These are phyloP conservation scores for Miichthys miiuy DNA, from an alignment of 2,797 vertebrate species.

Conservation along the genomic window DNA sequence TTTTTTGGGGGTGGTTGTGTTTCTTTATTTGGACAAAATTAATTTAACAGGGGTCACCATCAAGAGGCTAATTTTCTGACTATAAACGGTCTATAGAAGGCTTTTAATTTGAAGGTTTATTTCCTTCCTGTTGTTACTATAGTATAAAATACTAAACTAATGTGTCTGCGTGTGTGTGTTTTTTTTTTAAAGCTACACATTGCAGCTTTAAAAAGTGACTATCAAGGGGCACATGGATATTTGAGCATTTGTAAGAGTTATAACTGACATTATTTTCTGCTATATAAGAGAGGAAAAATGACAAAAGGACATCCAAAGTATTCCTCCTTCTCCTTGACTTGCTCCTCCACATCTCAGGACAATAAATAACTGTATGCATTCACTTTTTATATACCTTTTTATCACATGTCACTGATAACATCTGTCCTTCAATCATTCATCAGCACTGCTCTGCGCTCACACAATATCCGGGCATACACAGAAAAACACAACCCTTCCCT, in stretches of 20 bases:
- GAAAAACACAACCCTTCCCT: slow-evolving; percentile 25
- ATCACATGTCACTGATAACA: slow-evolving; percentile 28
- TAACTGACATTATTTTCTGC: neutral
- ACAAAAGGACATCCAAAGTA: neutral
- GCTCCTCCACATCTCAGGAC: neutral
- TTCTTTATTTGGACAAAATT: slow-evolving; percentile 8
- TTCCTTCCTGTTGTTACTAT: slow-evolving; percentile 18
- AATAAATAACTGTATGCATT: slow-evolving; percentile 11
- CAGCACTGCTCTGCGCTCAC: neutral
- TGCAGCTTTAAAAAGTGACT: neutral
- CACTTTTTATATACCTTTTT: slow-evolving; percentile 23
- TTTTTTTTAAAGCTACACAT: neutral
- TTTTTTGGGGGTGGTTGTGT: neutral
- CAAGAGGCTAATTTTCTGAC: neutral
- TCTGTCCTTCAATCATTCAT: slow-evolving; percentile 39
- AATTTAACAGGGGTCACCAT: neutral
- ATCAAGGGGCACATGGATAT: neutral
- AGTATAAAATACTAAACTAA: slow-evolving; percentile 30
- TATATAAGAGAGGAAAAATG: neutral
- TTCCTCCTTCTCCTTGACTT: neutral
- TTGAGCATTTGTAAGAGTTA: neutral
- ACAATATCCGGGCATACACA: slow-evolving; percentile 7
- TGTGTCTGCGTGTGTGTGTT: no score
- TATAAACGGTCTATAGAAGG: slow-evolving; percentile 13
- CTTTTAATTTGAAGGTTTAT: slow-evolving; percentile 44